These are phyloP conservation scores for Arbacia lixula DNA, from an alignment of 53 echinoderm and acorn worm genomes.

Conservation along the genomic window DNA sequence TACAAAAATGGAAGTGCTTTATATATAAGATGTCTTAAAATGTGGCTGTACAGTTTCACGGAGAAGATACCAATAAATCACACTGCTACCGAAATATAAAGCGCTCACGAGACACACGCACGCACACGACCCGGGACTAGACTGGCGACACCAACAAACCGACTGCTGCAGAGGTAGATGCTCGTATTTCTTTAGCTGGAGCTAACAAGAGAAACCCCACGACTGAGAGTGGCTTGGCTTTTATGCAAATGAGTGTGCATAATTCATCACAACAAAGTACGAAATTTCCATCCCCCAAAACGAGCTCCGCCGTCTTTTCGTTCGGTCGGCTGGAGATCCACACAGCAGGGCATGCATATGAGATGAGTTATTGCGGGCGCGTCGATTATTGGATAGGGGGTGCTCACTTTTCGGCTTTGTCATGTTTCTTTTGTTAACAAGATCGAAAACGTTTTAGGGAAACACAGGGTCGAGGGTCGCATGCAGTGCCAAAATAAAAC, in stretches of 20 bases:
- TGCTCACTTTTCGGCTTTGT: neutral
- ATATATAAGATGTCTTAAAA: constrained; percentile 30
- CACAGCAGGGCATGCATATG: constrained; percentile 23
- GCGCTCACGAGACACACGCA: constrained; percentile 49
- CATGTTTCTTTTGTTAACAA: neutral
- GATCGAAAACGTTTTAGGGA: neutral
- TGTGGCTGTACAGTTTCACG: constrained; percentile 44
- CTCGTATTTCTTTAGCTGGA: constrained; percentile 14
- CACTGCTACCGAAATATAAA: constrained; percentile 37
- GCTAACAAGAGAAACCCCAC: constrained; percentile 37
- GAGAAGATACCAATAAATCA: constrained; percentile 46
- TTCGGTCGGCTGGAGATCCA: constrained; percentile 23
- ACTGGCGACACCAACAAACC: constrained; percentile 45
- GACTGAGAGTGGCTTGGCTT: constrained; percentile 36
- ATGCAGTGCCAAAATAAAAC: too few relatives aligned
- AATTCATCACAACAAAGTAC: constrained; percentile 54
- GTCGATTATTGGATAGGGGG: constrained; percentile 9
- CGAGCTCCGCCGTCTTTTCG: constrained; percentile 28
- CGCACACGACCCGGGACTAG: constrained; percentile 36
- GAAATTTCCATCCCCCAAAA: constrained; percentile 40
- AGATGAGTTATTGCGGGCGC: neutral
- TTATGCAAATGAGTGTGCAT: constrained; percentile 58
- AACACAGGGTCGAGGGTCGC: too few relatives aligned
- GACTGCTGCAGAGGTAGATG: constrained; percentile 21
- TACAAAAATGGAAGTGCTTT: constrained; percentile 49